These are phyloP conservation scores for Pyxicephalus adspersus DNA, from an alignment of 2,113 vertebrate species.

Conservation along the genomic window DNA sequence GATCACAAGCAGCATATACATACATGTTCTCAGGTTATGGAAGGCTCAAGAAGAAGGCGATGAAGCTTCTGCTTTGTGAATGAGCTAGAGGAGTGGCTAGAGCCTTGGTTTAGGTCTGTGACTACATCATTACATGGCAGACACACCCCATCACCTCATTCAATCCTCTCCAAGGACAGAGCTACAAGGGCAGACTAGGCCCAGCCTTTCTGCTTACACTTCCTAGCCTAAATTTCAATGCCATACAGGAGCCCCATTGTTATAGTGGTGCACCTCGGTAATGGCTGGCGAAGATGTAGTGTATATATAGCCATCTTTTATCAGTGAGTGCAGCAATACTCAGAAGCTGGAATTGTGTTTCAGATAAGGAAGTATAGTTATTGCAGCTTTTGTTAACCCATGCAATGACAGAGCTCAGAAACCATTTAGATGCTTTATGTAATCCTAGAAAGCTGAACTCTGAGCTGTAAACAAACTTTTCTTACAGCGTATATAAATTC, in stretches of 20 bases:
- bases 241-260: background rate
- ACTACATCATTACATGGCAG: conserved; percentile 28
- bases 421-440: too few species aligned
- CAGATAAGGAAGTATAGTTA: background rate
- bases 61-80: background rate
- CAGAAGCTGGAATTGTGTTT: background rate
- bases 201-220: conserved; percentile 22
- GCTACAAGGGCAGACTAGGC: conserved; percentile 9
- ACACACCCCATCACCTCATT: conserved; percentile 54
- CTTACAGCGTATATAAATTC: too few species aligned
- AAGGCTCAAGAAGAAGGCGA: background rate
- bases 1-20: background rate
- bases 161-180: conserved; percentile 47
- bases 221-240: conserved; percentile 9
- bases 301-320: background rate
- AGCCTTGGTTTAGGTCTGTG: background rate
- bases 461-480: too few species aligned
- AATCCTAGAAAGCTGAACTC: accelerated
- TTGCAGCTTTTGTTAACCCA: too few species aligned
- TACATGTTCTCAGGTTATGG: conserved; percentile 19
- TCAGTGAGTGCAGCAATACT: background rate
- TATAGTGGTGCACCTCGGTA: too few species aligned
- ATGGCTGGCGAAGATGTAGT: background rate
- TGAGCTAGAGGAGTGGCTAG: conserved; percentile 35
- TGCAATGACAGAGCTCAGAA: too few species aligned